These are phyloP conservation scores for Hippolais icterina DNA, from an alignment of 2,113 vertebrate species.

Conservation along the genomic window DNA sequence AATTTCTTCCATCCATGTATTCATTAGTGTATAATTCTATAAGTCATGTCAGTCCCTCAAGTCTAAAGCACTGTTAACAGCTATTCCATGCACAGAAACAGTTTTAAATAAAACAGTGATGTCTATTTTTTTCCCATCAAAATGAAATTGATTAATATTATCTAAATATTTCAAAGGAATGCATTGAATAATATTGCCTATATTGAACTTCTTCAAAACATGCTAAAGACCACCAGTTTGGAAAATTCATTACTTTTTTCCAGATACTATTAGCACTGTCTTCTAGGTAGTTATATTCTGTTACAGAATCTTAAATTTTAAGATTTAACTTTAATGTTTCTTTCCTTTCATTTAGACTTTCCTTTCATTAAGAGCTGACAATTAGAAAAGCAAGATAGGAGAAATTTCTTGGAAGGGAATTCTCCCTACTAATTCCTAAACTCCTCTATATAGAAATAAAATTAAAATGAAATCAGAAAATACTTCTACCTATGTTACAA, in stretches of 20 bases:
- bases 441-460: neutral
- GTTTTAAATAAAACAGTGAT: neutral
- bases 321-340: neutral
- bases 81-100: neutral
- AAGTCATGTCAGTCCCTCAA: neutral
- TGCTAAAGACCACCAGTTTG: neutral
- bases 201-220: neutral
- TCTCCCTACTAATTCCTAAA: neutral
- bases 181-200: rapidly evolving
- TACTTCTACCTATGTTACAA: neutral
- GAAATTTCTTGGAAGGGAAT: neutral
- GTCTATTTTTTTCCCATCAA: neutral
- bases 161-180: neutral
- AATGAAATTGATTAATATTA: neutral
- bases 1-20: neutral
- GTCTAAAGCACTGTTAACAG: neutral
- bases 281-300: neutral
- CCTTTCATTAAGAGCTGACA: neutral
- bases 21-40: neutral
- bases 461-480: neutral
- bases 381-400: neutral
- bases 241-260: neutral
- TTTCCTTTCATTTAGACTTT: neutral
- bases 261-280: neutral
- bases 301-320: neutral